Conservation (phyloP, 2,888 invertebrate genomes). For the Rhamnusium bicolor region DNA sequence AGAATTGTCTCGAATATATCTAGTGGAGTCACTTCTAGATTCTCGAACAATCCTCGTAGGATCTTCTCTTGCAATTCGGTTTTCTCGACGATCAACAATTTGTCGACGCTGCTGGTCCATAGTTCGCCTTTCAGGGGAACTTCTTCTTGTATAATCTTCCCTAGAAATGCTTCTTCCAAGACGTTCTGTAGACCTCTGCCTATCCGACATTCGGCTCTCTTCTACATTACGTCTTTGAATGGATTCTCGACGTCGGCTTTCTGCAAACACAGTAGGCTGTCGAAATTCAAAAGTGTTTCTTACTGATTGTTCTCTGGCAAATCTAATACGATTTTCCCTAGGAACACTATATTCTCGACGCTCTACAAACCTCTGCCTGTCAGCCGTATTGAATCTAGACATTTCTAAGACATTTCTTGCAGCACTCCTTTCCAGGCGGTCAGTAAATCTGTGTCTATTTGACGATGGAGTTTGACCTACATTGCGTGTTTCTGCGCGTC, state of each 20-base stretch:
- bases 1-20: slow-evolving; percentile 32
- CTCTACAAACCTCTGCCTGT: background rate
- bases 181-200: background rate
- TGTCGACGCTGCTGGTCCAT: background rate
- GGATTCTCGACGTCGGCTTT: background rate
- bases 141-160: background rate
- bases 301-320: too few relatives aligned
- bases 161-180: background rate
- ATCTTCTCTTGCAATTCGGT: background rate
- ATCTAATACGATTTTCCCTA: too few relatives aligned
- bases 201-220: background rate
- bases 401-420: background rate
- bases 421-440: background rate
- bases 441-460: background rate
- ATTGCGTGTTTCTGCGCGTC: too few relatives aligned
- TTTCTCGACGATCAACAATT: background rate
- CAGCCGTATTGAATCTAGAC: background rate
- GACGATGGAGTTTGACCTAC: background rate
- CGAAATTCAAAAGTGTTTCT: too few relatives aligned
- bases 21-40: slow-evolving; percentile 48
- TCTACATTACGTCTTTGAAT: background rate
- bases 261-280: too few relatives aligned
- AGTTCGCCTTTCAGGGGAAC: background rate
- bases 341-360: too few relatives aligned
- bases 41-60: background rate